Percentiles rank a stretch among this genome's conserved stretches.
These are phyloP conservation scores for Temnothorax unifasciatus DNA, from an alignment of 2,888 invertebrate genomes.

Conservation along the genomic window DNA sequence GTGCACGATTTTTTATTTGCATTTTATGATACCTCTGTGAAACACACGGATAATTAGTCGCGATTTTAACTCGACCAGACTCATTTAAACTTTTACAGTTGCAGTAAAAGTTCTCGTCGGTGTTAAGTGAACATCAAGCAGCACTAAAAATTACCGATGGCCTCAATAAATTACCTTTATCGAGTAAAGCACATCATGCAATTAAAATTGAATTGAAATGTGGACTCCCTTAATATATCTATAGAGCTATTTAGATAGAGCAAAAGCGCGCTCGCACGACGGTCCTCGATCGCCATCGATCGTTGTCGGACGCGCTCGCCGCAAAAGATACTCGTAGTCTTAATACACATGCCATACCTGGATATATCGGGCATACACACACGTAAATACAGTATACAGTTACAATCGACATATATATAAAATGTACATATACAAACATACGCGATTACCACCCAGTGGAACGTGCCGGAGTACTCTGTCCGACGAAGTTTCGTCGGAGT, in stretches of 20 bases:
- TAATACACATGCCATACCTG: conserved; percentile 77
- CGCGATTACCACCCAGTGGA: conserved; percentile 75
- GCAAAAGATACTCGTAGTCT: conserved; percentile 64
- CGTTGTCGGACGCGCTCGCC: conserved; percentile 14
- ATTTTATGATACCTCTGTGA: neutral
- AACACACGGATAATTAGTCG: neutral
- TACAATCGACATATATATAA: conserved; percentile 81
- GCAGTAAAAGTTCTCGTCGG: neutral
- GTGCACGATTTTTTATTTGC: conserved; percentile 39
- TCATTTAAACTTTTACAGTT: neutral
- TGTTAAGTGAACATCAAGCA: neutral
- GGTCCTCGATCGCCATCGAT: conserved; percentile 39
- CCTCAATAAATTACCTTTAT: neutral
- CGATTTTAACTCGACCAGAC: neutral
- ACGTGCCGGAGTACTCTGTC: conserved; percentile 63
- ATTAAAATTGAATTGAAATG: conserved; percentile 27
- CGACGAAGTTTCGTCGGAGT: conserved; percentile 42
- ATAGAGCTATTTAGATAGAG: conserved; percentile 9
- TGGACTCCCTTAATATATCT: conserved; percentile 39
- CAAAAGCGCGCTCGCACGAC: conserved; percentile 12
- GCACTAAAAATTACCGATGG: neutral
- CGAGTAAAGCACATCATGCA: neutral
- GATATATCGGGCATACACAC: conserved; percentile 85
- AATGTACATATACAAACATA: conserved; percentile 86
- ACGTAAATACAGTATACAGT: conserved; percentile 83